phyloP scores from a whole-genome alignment of 1,140 invertebrate genomes.

The Eriosoma lanigerum region DNA sequence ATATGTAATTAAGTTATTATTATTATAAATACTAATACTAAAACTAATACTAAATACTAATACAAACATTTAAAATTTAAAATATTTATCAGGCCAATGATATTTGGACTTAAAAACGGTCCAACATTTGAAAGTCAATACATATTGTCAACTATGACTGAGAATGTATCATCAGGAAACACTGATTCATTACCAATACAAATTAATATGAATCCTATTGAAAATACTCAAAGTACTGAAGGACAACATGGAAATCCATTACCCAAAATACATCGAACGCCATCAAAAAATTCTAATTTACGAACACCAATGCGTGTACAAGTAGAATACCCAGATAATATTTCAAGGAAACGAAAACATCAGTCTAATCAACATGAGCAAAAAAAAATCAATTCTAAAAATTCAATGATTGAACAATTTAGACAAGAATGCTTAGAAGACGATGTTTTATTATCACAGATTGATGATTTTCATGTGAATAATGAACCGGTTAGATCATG shows the following conservation, averaged over 20 bases:
- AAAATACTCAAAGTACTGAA: conserved; percentile 34
- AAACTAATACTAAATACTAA: not conserved
- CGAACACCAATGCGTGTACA: conserved; percentile 45
- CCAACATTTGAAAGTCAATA: conserved; percentile 41
- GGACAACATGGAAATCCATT: not conserved
- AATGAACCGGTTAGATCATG: not conserved
- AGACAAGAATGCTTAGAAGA: conserved; percentile 34
- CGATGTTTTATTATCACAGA: conserved; percentile 35
- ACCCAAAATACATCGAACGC: not conserved
- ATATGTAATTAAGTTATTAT: not conserved
- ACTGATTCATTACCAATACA: not conserved
- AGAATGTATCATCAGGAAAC: not conserved
- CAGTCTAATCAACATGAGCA: not conserved
- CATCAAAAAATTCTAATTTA: not conserved
- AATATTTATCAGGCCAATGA: conserved; percentile 34
- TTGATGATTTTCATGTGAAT: conserved; percentile 1
- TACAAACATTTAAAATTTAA: too few species aligned
- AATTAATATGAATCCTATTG: conserved; percentile 22
- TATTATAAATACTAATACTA: not conserved
- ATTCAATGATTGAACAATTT: conserved; percentile 24
- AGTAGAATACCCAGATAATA: conserved; percentile 46
- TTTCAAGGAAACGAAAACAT: conserved; percentile 30
- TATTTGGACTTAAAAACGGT: conserved; percentile 46
- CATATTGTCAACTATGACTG: conserved; percentile 43
- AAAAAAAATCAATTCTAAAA: conserved; percentile 6